These are phyloP conservation scores for Eulacestoma nigropectus DNA, from an alignment of 2,113 vertebrate species.

Conservation along the genomic window DNA sequence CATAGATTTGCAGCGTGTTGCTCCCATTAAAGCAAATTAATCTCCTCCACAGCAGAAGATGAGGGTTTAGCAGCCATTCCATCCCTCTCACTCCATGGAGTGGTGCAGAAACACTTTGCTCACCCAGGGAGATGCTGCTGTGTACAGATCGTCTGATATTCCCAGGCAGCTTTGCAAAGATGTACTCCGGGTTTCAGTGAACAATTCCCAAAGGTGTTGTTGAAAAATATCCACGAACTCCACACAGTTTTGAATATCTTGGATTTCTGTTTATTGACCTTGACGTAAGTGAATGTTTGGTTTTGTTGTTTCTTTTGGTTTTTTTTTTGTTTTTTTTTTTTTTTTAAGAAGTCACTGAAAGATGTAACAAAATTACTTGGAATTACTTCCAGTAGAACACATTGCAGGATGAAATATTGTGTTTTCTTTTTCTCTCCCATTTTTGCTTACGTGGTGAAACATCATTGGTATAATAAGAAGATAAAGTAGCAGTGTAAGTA, in stretches of 20 bases:
- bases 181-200: not conserved
- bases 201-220: not conserved
- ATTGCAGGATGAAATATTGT: not conserved
- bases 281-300: not conserved
- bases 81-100: not conserved
- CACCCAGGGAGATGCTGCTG: not conserved
- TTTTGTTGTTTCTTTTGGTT: too few species aligned
- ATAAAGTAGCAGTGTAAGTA: not conserved
- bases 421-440: not conserved
- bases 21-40: not conserved
- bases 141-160: not conserved
- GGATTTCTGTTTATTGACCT: not conserved
- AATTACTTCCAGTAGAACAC: not conserved
- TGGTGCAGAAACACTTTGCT: not conserved
- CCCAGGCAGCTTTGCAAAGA: not conserved
- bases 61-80: not conserved
- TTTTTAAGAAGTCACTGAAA: not conserved
- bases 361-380: not conserved
- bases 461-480: not conserved
- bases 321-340: too few species aligned
- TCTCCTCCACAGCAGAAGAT: not conserved
- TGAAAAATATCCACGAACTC: not conserved
- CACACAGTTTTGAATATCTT: not conserved
- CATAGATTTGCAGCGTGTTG: rapidly evolving
- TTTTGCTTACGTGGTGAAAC: not conserved